Base-by-base conservation (phyloP, 2,797 vertebrate genomes). In the Atherinosoma microstoma region DNA sequence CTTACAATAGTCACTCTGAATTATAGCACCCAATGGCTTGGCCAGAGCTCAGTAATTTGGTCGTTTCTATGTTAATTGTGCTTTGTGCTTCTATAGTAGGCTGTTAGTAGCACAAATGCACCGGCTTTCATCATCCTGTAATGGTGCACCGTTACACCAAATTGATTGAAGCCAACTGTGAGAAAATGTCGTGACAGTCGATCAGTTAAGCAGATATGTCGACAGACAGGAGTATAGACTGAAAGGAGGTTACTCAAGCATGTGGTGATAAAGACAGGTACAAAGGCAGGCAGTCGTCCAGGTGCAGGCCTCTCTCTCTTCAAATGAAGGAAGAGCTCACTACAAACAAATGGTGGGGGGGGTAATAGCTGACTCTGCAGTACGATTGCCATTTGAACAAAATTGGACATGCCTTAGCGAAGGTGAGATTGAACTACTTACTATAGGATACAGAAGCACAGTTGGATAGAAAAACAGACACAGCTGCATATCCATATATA, bases 11-110 rank as follows among this genome's bases (percentile, higher is more conserved):
- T 83, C 84, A n/a, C 78, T 90, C 86, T 91, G 89, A 93, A 90
- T 89, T 89, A 93, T 90, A 63, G 79, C 76, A 75, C 61, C 77
- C 69, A 80, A 73, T 87, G 77, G 84, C 79, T 76, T 80, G 53
- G 47, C 61, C 35, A 18, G 51, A 60, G 80, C 80, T 80, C 74
- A 70, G 84, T 93, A 93, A 94, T 93, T 88, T 81, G 84, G 85
- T 86, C 70, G 93, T 94, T 94, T 93, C 88, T 91, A 94, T 94
- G 93, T 93, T 93, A 94, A 94, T 93, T 89, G 78, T 24, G 47
- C 86, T 89, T 87, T 88, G 75, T 87, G 80, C 81, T 32, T 35
- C 78, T 73, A 67, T 83, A 54, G 75, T 69, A 66, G 64, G 78
- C 72, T 64, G 78, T 85, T 87, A n/a, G 76, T 87, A 73, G 59